Base-by-base conservation (phyloP, 2,888 invertebrate genomes). In the Agrotis puta region DNA sequence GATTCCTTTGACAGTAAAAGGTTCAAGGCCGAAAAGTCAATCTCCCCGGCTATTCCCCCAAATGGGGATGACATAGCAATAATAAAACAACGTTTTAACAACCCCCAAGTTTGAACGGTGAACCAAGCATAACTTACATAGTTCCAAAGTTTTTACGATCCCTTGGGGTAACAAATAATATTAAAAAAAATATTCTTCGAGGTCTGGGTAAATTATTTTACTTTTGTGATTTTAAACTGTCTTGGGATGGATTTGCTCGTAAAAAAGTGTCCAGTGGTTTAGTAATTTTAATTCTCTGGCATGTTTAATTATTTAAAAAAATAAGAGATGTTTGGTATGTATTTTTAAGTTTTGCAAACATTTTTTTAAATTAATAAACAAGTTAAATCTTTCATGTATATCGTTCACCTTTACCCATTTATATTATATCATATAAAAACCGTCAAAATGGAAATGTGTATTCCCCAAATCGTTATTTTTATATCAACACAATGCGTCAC, bases 71-170 rank as follows among this genome's bases (percentile, higher is more conserved):
- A 72, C 62, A 64, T 11, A 43, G 69, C 66, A 69, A 54, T 62
- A 61, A 77, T 57, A 63, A 81, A 79, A 66, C 70, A 50, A 61
- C 61, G 33, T 63, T 64, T 71, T 74, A 71, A 68, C 2, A 45
- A 62, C 27, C 62, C 43, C 56, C 43, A 77, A 81, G 54, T 84
- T 81, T 33, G 62, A 65, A 61, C 50, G 22, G 11, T 11, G 56
- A 43, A 47, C 56, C 47, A 59, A 70, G 70, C 33, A 24, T 81
- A 71, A 74, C 65, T 66, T 47, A 53, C 22, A 81, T 84, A 70
- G 79, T 84, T 73, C 13, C 48, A 67, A 72, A 78, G 78, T 74
- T 83, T 83, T 84, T 82, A 83, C 48, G 79, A 58, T 45, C 54
- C 66, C 48, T 48, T 58, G 56, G 62, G 22, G 64, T 64, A 53